Evolutionary conservation across 2,113 vertebrate genomes (phyloP), one percentile per base, ranked within the genome.

Genomic region (Dicentrarchus labrax): DNA sequence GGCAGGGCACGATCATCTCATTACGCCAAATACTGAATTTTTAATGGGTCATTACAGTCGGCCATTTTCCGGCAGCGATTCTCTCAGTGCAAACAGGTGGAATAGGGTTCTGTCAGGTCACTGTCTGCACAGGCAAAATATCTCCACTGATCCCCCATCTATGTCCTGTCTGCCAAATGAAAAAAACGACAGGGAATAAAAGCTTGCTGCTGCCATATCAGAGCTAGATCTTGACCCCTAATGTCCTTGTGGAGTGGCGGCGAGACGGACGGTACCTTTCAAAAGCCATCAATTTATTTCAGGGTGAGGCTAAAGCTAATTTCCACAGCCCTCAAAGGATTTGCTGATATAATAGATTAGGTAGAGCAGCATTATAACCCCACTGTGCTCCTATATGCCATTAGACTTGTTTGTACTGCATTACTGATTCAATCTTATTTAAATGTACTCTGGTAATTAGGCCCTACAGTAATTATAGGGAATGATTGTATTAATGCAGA

Each of bases 81-180:
- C 85, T 65, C 78, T 87, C 87, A 82, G 88, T 73, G 87, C 87
- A 86, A 94, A 93, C 91, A 94, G 91, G 91, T 94, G 88, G 82
- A 84, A 78, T 48, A 66, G 80, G 82, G 66, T 71, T 88, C 70
- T 86, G 70, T 93, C 80, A 81, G 89, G 92, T 92, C 92, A 92
- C 72, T 7, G 74, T 88, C 86, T 89, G 87, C 81, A 91, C 43
- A 22, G 80, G 76, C 57, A 77, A 87, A 83, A 85, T 64, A 90
- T 86, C 77, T 68, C 82, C 12, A 69, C 91, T 88, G 89, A 93
- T 90, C 84, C 89, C 71, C 76, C 54, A 70, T 91, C 89, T 89
- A 72, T 76, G 80, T 83, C 54, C 64, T 83, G 76, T 83, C 82
- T 75, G 77, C 39, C 2, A 68, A 87, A 83, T 38, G 57, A 72